Percentiles rank a stretch among this genome's conserved stretches.
Conservation (phyloP, 2,113 vertebrate genomes). For the Corythaeola cristata region DNA sequence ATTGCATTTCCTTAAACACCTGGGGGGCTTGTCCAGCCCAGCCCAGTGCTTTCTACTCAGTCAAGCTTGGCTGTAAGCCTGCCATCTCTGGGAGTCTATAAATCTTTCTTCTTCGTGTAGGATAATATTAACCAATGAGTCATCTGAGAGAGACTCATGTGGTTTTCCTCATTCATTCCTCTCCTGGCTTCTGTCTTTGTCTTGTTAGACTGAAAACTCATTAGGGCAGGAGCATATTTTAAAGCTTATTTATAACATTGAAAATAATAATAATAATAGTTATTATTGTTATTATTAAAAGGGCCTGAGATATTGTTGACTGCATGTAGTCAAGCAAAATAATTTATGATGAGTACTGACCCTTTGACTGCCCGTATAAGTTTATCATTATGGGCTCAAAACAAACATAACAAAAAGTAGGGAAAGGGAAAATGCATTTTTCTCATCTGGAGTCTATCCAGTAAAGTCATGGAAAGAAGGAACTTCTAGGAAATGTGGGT, state of each 20-base stretch:
- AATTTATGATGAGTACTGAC: background rate
- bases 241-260: background rate
- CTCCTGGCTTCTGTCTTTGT: background rate
- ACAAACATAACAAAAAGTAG: background rate
- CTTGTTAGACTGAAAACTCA: background rate
- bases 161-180: background rate
- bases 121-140: background rate
- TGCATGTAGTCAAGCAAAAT: background rate
- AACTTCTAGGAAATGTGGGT: background rate
- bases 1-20: background rate
- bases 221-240: background rate
- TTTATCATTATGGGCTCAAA: background rate
- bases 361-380: background rate
- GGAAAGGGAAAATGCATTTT: background rate
- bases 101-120: background rate
- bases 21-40: background rate
- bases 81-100: background rate
- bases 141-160: background rate
- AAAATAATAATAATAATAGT: background rate
- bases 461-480: background rate
- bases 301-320: background rate
- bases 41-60: background rate
- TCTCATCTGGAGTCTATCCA: background rate
- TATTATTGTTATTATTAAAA: background rate
- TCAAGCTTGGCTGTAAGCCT: background rate